These are phyloP conservation scores for Pollachius pollachius DNA, from an alignment of 2,113 vertebrate genomes.

Conservation along the genomic window DNA sequence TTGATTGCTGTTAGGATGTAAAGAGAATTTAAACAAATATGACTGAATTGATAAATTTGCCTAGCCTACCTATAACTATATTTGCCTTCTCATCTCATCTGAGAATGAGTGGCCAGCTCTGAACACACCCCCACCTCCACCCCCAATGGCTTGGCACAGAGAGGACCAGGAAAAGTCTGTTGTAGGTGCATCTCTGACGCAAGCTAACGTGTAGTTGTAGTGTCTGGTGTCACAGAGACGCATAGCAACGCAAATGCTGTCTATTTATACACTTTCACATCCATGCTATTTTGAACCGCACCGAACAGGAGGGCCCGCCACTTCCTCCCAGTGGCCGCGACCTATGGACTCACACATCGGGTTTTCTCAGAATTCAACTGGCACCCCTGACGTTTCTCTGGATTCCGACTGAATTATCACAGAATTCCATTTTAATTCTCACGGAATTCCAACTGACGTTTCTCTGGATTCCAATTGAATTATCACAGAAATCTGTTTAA, in stretches of 20 bases:
- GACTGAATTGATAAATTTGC: too few relatives aligned
- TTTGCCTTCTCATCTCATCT: too few relatives aligned
- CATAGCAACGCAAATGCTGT: conserved; percentile 82
- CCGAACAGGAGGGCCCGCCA: conserved; percentile 46
- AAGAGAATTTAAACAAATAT: too few relatives aligned
- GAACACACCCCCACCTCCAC: neutral
- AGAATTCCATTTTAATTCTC: too few relatives aligned
- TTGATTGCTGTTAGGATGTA: too few relatives aligned
- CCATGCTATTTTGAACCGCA: conserved; percentile 65
- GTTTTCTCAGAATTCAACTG: neutral
- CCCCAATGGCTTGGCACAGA: too few relatives aligned
- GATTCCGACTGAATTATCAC: too few relatives aligned
- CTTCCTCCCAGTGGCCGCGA: conserved; percentile 39
- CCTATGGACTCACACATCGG: conserved; percentile 5
- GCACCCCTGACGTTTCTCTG: neutral
- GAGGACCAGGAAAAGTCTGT: conserved; percentile 56
- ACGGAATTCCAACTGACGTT: too few relatives aligned
- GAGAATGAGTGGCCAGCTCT: too few relatives aligned
- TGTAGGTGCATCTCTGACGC: conserved; percentile 90
- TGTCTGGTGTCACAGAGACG: conserved; percentile 80
- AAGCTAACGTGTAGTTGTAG: conserved; percentile 86
- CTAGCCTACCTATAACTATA: too few relatives aligned
- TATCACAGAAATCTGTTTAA: too few relatives aligned
- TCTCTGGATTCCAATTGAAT: too few relatives aligned
- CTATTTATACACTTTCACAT: conserved; percentile 77